Base-by-base conservation (phyloP, 2,113 vertebrate species). In the Myotis davidii region DNA sequence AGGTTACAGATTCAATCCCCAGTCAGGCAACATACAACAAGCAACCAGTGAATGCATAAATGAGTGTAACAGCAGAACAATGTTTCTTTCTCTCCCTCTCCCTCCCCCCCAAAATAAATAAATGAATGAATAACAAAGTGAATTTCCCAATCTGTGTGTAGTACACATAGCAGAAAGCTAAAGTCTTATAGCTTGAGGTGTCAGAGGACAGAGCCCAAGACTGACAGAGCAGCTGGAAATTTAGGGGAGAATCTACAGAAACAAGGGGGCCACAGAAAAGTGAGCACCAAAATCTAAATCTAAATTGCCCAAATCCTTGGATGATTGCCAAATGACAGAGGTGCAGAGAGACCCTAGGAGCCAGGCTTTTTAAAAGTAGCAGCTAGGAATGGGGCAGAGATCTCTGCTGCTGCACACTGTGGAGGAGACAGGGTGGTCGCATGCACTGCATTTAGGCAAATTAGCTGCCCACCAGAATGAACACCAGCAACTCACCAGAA, bases 401-500 rank as follows among this genome's bases (percentile, higher is more conserved):
- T 2, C 29, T 1, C 14, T 13, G 23, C 1, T 7, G 21, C 37
- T 52, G 37, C 9, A 1, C 14, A 6, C 18, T 0, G 5, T 27
- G 3, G 21, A 52, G 25, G 78, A 73, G 39, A 42, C 1, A 5
- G 59, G 39, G 39, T 21, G 48, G 8, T 9, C 14, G 32, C 20
- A 27, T 42, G 59, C 67, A 61, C 32, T 37, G 59, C 67, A 61
- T 72, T 14, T 0, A 8, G 39, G 65, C n/a, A 52, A 61, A 76
- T 4, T 2, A 42, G 14, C 48, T 21, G 29, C 20, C 27, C 23
- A 13, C 21, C 4, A 42, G 50, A 67, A 32, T 45, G 32, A 87
- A n/a, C 4, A 54, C 16, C 48, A 32, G 39, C 12, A 37, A 14
- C 61, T 42, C n/a, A 45, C 23, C 27, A 90, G 74, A 23, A 78